These are phyloP conservation scores for Triplophysa siluroides DNA, from an alignment of 2,113 vertebrate species.

Conservation along the genomic window DNA sequence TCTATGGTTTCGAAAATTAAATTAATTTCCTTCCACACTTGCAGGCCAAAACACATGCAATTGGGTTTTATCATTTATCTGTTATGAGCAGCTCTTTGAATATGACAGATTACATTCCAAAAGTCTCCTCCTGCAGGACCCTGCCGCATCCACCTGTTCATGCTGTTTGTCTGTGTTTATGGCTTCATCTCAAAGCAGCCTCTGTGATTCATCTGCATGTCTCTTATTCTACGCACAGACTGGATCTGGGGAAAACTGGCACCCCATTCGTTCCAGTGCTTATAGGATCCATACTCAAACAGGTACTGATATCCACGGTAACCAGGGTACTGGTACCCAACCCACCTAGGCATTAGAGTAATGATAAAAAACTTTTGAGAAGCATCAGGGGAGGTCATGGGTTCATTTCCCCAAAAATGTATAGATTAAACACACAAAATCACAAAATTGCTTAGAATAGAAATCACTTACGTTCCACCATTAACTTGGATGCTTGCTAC, in stretches of 20 bases:
- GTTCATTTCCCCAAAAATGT: not conserved
- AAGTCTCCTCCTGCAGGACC: conserved; percentile 3
- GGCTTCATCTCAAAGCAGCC: conserved; percentile 76
- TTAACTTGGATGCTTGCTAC: conserved; percentile 79
- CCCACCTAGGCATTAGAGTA: conserved; percentile 74
- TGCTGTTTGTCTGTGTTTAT: conserved; percentile 51
- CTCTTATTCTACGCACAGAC: conserved; percentile 80
- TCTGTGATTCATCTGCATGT: conserved; percentile 80
- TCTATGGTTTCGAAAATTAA: not conserved
- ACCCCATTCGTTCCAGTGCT: conserved; percentile 85
- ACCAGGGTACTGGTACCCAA: conserved; percentile 83
- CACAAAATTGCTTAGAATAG: not conserved
- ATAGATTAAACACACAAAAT: not conserved
- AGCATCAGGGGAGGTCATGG: no score
- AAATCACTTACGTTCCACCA: conserved; percentile 78
- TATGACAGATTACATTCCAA: conserved; percentile 2
- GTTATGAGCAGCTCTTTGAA: not conserved
- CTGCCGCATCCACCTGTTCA: conserved; percentile 41
- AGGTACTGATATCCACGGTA: conserved; percentile 83
- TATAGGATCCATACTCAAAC: conserved; percentile 76
- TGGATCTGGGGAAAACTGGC: conserved; percentile 80
- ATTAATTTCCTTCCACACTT: not conserved
- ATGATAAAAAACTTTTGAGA: not conserved
- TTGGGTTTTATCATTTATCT: not conserved
- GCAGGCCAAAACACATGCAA: not conserved